phyloP scores from a whole-genome alignment of 2,888 invertebrate species.

The Drosophila lutescens region DNA sequence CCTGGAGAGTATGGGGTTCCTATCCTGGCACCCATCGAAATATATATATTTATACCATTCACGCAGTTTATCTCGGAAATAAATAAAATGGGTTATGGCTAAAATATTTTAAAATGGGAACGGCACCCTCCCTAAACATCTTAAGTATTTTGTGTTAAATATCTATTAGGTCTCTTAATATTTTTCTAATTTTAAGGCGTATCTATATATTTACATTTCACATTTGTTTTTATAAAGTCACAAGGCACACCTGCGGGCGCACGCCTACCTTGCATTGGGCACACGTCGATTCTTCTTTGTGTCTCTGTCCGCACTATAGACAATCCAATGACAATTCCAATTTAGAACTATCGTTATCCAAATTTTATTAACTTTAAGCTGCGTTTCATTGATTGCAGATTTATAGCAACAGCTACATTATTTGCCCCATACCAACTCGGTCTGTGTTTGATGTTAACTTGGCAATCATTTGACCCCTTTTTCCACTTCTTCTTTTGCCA shows the following conservation, averaged over 20 bases:
- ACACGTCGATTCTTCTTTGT: too few relatives aligned
- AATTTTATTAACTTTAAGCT: too few relatives aligned
- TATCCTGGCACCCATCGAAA: not conserved
- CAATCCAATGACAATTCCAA: too few relatives aligned
- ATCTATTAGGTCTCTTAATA: not conserved
- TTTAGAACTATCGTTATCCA: too few relatives aligned
- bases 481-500: not conserved
- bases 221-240: too few relatives aligned
- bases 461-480: not conserved
- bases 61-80: not conserved
- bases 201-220: too few relatives aligned
- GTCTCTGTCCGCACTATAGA: too few relatives aligned
- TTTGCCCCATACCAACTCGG: not conserved
- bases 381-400: not conserved
- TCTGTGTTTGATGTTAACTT: not conserved
- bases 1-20: not conserved
- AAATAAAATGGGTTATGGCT: constrained; percentile 3
- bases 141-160: not conserved
- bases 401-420: not conserved
- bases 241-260: too few relatives aligned
- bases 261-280: too few relatives aligned
- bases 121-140: not conserved
- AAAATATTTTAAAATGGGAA: not conserved
- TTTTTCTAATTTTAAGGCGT: not conserved
- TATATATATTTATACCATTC: constrained; percentile 2